Base-by-base conservation (phyloP, 2,888 invertebrate genomes). In the Trichacis sp. region DNA sequence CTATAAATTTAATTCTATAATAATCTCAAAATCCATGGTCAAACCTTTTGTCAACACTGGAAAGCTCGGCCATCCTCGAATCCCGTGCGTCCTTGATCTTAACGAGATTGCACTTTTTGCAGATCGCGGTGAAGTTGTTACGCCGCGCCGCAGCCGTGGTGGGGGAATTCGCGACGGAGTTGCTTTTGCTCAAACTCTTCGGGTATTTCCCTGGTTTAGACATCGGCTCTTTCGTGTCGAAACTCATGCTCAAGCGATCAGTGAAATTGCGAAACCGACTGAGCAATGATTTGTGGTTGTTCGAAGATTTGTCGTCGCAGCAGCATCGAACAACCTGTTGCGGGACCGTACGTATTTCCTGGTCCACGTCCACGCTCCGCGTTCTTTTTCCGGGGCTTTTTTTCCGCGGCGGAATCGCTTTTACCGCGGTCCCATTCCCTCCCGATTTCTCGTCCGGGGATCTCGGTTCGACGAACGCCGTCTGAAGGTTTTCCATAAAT, bases 211-310 rank as follows among this genome's bases (percentile, higher is more conserved):
- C 56, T 4, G 71, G 64, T n/a, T 69, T 68, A 0, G 56, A 20
- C n/a, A 68, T 52, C 1, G 77, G 76, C 4, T 86, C 87, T 66
- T 82, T 85, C 17, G 81, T 79, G 52, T 86, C 87, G 64, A 86
- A 82, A 40, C 87, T 87, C 58, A 87, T 82, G 60, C 86, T 85
- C 64, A 88, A 77, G 15, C 87, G 83, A 73, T 88, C 88, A 2
- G 88, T 88, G 61, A 88, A 85, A 52, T 88, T 87, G 30, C 87
- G 84, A 57, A 88, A 79, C 15, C 88, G 84, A 11, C 87, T 84
- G 33, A 88, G 79, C 58, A 88, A 75, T 0, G 88, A 87, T 56
- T 82, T 85, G 71, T 85, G 85, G 71, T 83, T 81, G 53, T 79
- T 80, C 8, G 81, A 72, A n/a, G 68, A 71, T 0, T 73, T 38